These are phyloP conservation scores for Coreius guichenoti DNA, from an alignment of 2,797 vertebrate species.

Conservation along the genomic window DNA sequence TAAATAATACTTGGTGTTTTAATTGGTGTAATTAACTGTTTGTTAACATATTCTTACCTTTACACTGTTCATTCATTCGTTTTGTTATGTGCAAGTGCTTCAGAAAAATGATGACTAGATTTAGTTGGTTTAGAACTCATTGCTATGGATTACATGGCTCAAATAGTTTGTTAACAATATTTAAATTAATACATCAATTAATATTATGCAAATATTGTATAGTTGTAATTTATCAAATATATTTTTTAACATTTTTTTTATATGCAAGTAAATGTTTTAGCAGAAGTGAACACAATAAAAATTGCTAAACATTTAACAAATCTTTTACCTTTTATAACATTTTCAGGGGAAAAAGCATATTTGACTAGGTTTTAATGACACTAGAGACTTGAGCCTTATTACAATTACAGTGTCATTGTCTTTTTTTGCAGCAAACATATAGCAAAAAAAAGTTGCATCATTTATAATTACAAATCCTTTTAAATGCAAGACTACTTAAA, in stretches of 20 bases:
- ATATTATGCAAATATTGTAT: background rate
- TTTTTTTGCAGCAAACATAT: background rate
- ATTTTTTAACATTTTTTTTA: background rate
- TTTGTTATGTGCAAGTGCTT: background rate
- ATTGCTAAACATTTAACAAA: background rate
- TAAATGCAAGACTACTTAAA: background rate
- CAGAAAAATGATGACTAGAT: background rate
- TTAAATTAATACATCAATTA: background rate
- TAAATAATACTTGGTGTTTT: background rate
- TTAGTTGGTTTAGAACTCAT: background rate
- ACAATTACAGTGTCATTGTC: background rate
- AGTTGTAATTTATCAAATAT: background rate
- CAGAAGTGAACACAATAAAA: background rate
- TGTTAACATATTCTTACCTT: background rate
- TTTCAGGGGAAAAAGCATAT: background rate
- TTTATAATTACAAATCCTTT: background rate
- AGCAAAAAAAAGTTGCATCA: background rate
- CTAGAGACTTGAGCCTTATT: background rate
- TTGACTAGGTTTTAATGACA: background rate
- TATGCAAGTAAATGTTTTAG: background rate
- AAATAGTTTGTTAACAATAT: background rate
- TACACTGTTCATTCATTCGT: background rate
- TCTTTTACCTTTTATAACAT: background rate
- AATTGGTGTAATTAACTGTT: background rate
- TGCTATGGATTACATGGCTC: background rate